Base-by-base conservation (phyloP, 1,140 invertebrate species). In the Metaphire vulgaris region DNA sequence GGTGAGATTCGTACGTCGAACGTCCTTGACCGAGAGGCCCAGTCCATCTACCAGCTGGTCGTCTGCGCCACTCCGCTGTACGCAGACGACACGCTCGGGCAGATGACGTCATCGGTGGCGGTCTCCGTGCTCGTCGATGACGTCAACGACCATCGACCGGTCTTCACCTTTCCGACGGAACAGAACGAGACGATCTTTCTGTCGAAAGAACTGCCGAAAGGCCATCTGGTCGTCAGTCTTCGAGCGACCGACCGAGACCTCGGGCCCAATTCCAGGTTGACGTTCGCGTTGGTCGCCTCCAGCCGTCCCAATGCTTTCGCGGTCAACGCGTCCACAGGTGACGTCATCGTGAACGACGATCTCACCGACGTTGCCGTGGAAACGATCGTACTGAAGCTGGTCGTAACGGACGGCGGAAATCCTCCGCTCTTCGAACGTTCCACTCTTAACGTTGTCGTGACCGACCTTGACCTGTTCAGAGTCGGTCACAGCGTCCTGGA, bases 131-230 rank as follows among this genome's bases (percentile, higher is more conserved):
- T 31, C 26, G 68, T 78, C 28, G 70, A 66, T 15, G 77, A 78
- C 71, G 69, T 78, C 26, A 78, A 78, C 70, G 77, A 78, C 33
- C 76, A 78, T 30, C 28, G 33, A 30, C 77, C 77, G 2, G 21
- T 69, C 15, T 76, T 78, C 65, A 26, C 41, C 33, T 78, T 76
- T 56, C 77, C 77, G 0, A 56, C 69, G 16, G 28, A 21, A 26
- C 29, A 29, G 1, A 78, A 78, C 30, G 28, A 76, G 29, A 78
- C 77, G 2, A 56, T 78, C 56, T 15, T 68, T 15, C 30, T 78
- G 0, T 75, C 77, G 14, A 69, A 33, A 67, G 56, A 56, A n/a
- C 34, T 68, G 30, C 66, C 66, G 2, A 21, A n/a, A 12, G 73
- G 73, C 28, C 64, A 74, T 33, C 32, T 41, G 1, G 66, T 78